Percentiles rank a stretch among this genome's conserved stretches.
Evolutionary conservation across 2,888 invertebrate genomes (phyloP).

Genomic region (Polymixis lichenea): DNA sequence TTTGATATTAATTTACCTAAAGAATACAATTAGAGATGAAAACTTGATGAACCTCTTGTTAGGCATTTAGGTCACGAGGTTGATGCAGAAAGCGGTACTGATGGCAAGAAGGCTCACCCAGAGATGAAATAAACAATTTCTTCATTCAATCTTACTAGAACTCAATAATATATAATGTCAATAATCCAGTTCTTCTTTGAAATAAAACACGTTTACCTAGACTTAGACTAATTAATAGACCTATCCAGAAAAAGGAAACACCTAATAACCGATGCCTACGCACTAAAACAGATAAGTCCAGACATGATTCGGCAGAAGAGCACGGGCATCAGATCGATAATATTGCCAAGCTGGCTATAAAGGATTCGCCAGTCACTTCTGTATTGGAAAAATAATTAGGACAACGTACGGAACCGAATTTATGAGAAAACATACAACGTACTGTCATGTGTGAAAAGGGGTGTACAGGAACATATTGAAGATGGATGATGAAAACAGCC

Average conservation of each 20-base stretch:
- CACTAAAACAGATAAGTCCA: slow-evolving; percentile 16
- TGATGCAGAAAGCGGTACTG: neutral
- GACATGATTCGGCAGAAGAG: slow-evolving; percentile 32
- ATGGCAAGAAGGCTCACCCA: neutral
- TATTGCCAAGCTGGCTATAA: slow-evolving; percentile 22
- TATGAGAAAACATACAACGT: slow-evolving; percentile 29
- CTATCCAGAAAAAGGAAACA: slow-evolving; percentile 1
- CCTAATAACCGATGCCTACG: neutral
- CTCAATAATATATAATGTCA: neutral
- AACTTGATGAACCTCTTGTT: neutral
- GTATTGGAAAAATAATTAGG: slow-evolving; percentile 66
- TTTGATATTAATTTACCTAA: neutral
- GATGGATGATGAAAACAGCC: neutral
- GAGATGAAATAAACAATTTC: neutral
- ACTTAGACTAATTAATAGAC: neutral
- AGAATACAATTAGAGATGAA: neutral
- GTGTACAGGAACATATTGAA: neutral
- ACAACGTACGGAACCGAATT: slow-evolving; percentile 12
- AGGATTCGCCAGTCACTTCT: slow-evolving; percentile 56
- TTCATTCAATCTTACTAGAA: neutral
- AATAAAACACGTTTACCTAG: neutral
- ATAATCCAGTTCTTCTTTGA: neutral
- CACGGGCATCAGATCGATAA: slow-evolving; percentile 50
- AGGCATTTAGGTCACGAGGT: neutral
- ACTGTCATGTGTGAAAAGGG: slow-evolving; percentile 9